A percentile compares a stretch with the other conserved stretches of the same genome.
phyloP scores from a whole-genome alignment of 2,888 invertebrate species.

The Dermolepida albohirtum region DNA sequence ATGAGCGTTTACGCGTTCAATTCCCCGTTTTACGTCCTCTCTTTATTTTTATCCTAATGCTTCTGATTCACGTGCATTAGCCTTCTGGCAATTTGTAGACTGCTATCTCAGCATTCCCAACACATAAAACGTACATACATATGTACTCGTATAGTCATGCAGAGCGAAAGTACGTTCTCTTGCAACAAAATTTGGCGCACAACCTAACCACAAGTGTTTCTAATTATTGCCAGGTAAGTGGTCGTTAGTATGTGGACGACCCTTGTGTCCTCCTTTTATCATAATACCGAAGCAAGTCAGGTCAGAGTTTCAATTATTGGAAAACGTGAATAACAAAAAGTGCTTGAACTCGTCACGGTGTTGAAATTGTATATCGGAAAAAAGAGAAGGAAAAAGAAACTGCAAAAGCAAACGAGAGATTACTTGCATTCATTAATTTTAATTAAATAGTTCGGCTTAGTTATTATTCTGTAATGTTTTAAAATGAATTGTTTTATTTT shows the following conservation, averaged over 20 bases:
- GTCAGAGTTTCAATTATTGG: slow-evolving; percentile 31
- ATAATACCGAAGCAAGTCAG: neutral
- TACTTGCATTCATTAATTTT: too few species aligned
- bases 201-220: slow-evolving; percentile 42
- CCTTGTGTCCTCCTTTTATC: slow-evolving; percentile 12
- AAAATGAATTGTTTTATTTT: too few species aligned
- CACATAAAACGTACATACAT: slow-evolving; percentile 12
- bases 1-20: slow-evolving; percentile 2
- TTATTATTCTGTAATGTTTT: too few species aligned
- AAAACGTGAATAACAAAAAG: slow-evolving; percentile 11
- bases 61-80: slow-evolving; percentile 33
- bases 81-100: slow-evolving; percentile 29
- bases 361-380: neutral
- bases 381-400: neutral
- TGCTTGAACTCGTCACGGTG: neutral
- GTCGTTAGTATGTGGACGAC: slow-evolving; percentile 32
- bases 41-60: slow-evolving; percentile 33
- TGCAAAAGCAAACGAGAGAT: neutral
- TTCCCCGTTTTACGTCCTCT: slow-evolving; percentile 14
- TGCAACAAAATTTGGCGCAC: slow-evolving; percentile 26
- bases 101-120: slow-evolving; percentile 29
- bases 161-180: neutral
- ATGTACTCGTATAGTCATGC: neutral
- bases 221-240: slow-evolving; percentile 46
- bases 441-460: too few species aligned